Base-by-base conservation (phyloP, 2,888 invertebrate genomes). In the Orthosia gothica region DNA sequence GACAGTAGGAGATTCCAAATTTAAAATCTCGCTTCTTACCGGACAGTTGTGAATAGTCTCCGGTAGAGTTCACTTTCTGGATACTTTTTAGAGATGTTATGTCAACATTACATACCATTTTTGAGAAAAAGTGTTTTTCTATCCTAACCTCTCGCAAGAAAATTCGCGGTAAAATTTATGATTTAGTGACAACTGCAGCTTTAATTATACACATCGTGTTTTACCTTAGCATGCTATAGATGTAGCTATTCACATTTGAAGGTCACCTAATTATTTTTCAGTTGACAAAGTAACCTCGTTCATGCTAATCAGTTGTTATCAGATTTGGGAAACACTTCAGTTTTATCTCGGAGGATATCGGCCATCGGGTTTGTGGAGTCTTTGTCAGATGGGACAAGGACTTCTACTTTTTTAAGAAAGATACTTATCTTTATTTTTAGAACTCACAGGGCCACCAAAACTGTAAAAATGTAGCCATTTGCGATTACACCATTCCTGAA, bases 341-440 rank as follows among this genome's bases (percentile, higher is more conserved):
- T 50, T 50, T 74, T 61, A 85, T 79, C 85, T 85, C 7, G 26
- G 54, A 76, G 83, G 72, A 74, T 76, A 78, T 80, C 76, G 72
- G 52, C 45, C 55, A 66, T 76, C 49, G 71, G 52, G n/a, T 57
- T 45, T 52, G 16, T 49, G 47, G 47, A n/a, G 66, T 59, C 67
- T 63, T 70, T 76, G 67, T 69, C 2, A 26, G 54, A 55, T 18
- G 12, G n/a, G 63, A 47, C 47, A 64, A 71, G 32, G 18, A 54
- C 32, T 54, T 50, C 32, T 50, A n/a, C 45, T 26, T 77, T 64
- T 66, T n/a, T 20, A 62, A 52, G 47, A 57, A 52, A 47, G 23
- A 40, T 15, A n/a, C 15, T 66, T 64, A 11, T 32, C 26, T 57
- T 49, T 64, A 54, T 59, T 71, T 69, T 71, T 13, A 47, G 52